Evolutionary conservation across 2,888 invertebrate genomes (phyloP).

Genomic region (Scelioninae gen. 1): DNA sequence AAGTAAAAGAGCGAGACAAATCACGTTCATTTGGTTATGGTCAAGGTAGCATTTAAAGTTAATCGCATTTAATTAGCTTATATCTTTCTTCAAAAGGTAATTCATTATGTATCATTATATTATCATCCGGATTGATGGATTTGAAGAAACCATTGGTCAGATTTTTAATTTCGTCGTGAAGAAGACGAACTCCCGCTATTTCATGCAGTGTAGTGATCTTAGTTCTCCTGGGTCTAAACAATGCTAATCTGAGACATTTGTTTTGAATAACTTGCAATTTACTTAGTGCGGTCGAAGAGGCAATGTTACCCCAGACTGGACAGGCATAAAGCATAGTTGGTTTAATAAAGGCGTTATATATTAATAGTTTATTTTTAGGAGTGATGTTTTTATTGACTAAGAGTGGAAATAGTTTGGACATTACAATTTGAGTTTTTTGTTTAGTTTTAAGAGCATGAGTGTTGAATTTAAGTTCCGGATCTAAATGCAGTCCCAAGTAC

Average conservation of each 20-base stretch:
- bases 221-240: background rate
- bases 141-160: background rate
- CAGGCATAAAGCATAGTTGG: slow-evolving; percentile 72
- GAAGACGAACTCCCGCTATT: background rate
- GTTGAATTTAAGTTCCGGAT: background rate
- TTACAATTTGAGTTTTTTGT: background rate
- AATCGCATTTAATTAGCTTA: too few relatives aligned
- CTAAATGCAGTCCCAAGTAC: background rate
- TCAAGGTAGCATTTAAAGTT: too few relatives aligned
- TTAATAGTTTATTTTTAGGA: slow-evolving; percentile 64
- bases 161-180: background rate
- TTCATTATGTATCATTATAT: too few relatives aligned
- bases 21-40: too few relatives aligned
- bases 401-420: background rate
- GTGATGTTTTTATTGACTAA: slow-evolving; percentile 2
- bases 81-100: too few relatives aligned
- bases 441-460: background rate
- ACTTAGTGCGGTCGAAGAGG: background rate
- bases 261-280: background rate
- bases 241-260: background rate
- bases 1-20: too few relatives aligned
- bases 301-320: slow-evolving; percentile 37
- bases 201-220: background rate
- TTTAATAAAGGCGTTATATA: slow-evolving; percentile 72
- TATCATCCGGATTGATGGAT: background rate